These are phyloP conservation scores for Erinaceus europaeus DNA, from an alignment of 2,113 vertebrate genomes.

Conservation along the genomic window DNA sequence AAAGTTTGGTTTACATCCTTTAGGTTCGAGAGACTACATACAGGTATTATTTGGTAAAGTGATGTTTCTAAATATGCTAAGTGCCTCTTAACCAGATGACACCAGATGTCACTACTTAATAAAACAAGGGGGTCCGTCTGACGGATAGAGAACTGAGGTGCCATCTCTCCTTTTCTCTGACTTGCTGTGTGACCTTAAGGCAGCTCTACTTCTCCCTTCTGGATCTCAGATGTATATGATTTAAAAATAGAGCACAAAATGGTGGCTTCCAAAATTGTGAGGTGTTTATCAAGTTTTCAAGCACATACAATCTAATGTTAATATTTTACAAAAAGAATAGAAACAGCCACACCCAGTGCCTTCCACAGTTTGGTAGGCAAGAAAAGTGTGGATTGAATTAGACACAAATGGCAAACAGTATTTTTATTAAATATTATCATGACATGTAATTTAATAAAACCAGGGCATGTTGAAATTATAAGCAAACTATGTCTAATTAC, in stretches of 20 bases:
- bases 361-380: slow-evolving; percentile 6
- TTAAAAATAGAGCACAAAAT: no score
- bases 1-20: background rate
- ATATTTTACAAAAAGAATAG: background rate
- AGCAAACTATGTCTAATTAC: background rate
- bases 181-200: background rate
- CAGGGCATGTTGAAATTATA: background rate
- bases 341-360: background rate
- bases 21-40: background rate
- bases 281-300: background rate
- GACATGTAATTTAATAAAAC: slow-evolving; percentile 30
- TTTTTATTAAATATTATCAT: background rate
- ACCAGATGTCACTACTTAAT: background rate
- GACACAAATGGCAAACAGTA: background rate
- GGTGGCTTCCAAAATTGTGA: background rate
- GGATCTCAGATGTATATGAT: background rate
- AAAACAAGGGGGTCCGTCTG: background rate
- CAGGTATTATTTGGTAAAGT: background rate
- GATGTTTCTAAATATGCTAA: slow-evolving; percentile 4
- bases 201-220: background rate
- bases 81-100: background rate
- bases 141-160: background rate
- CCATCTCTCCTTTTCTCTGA: background rate
- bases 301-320: background rate
- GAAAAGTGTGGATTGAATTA: background rate